phyloP scores from a whole-genome alignment of 2,113 vertebrate genomes.

The Chloroceryle aenea region DNA sequence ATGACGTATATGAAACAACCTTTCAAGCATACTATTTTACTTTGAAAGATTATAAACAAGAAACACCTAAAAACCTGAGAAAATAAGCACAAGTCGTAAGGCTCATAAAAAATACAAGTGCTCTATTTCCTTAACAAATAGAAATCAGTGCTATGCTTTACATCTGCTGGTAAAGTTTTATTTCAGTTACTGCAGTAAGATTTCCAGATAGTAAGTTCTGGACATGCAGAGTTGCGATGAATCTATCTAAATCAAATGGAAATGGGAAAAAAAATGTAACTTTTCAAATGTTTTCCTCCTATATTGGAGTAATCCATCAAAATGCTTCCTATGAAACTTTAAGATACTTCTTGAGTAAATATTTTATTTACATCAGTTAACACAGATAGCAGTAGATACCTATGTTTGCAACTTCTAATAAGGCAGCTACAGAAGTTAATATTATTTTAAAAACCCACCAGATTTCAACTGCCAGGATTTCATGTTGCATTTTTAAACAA shows the following conservation, averaged over 20 bases:
- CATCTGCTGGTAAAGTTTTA: not conserved
- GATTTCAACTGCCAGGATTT: not conserved
- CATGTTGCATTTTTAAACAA: not conserved
- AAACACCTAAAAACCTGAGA: not conserved
- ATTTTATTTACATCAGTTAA: not conserved
- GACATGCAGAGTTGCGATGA: not conserved
- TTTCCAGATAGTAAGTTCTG: not conserved
- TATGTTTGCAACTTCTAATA: not conserved
- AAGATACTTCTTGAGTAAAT: not conserved
- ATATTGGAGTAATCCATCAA: not conserved
- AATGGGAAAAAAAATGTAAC: accelerated
- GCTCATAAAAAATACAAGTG: not conserved
- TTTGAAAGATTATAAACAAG: not conserved
- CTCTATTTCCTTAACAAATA: not conserved
- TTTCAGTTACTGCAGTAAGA: not conserved
- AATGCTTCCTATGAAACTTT: not conserved
- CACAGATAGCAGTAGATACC: not conserved
- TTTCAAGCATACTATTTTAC: not conserved
- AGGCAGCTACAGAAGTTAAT: not conserved
- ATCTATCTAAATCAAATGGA: not conserved
- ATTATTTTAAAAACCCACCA: no score
- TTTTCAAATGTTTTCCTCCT: not conserved
- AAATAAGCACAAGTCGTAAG: not conserved
- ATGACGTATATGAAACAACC: not conserved
- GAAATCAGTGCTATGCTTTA: not conserved